phyloP scores from a whole-genome alignment of 2,113 vertebrate genomes.

The Sinocyclocheilus grahami region DNA sequence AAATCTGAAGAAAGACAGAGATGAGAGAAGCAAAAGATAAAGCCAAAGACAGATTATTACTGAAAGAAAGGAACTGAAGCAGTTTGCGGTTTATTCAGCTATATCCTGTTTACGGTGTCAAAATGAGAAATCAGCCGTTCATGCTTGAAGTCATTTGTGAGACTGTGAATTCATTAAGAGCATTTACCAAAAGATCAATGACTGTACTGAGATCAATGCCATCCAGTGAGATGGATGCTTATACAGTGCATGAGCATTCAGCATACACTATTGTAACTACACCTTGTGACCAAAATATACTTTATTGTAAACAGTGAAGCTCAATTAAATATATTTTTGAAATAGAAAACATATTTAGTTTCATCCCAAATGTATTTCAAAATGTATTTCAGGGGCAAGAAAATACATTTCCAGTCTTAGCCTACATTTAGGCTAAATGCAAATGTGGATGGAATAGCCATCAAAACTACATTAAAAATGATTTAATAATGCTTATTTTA shows the following conservation, averaged over 20 bases:
- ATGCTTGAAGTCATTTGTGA: conserved; percentile 37
- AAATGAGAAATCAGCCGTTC: conserved; percentile 31
- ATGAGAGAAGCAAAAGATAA: neutral
- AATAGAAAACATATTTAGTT: too few relatives aligned
- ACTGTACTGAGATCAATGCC: neutral
- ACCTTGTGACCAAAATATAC: too few relatives aligned
- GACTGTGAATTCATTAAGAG: conserved; percentile 40
- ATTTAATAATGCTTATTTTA: too few relatives aligned
- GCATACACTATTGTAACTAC: neutral
- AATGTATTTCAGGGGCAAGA: too few relatives aligned
- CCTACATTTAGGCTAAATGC: neutral
- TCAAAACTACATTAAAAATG: too few relatives aligned
- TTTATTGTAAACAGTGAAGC: too few relatives aligned
- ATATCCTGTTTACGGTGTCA: conserved; percentile 29
- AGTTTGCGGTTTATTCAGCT: neutral
- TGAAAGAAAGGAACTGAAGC: conserved; percentile 18
- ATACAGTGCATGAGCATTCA: neutral
- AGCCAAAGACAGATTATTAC: conserved; percentile 25
- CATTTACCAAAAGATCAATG: conserved; percentile 39
- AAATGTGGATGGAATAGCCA: neutral
- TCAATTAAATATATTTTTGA: too few relatives aligned
- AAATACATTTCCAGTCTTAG: too few relatives aligned
- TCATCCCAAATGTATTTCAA: too few relatives aligned
- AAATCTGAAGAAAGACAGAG: neutral
- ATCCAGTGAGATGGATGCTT: neutral